Conservation (phyloP, 2,113 vertebrate genomes). For the Tringa solitaria region DNA sequence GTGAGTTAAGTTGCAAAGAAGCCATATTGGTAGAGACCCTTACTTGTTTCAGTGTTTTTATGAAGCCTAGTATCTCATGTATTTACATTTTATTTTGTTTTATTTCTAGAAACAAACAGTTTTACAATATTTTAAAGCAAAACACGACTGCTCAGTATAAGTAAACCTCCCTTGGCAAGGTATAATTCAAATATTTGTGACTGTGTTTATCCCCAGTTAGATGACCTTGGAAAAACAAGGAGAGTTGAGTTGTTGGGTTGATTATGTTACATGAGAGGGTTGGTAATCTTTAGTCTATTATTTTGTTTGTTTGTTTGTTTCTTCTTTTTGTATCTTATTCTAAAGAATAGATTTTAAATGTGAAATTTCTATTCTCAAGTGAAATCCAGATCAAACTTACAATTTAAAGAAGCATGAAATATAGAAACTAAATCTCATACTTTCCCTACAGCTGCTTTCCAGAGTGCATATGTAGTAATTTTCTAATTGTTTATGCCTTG, state of each 20-base stretch:
- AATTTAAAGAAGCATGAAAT: background rate
- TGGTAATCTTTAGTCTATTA: background rate
- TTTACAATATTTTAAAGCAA: background rate
- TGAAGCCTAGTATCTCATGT: background rate
- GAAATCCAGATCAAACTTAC: background rate
- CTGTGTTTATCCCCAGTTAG: background rate
- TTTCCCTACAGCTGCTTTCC: background rate
- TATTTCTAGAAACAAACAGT: background rate
- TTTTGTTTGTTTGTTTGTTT: background rate
- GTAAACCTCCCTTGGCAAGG: background rate
- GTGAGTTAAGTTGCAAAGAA: background rate
- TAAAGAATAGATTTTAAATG: background rate
- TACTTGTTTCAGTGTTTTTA: background rate
- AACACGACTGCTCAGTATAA: background rate
- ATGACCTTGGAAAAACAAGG: background rate
- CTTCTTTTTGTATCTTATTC: background rate
- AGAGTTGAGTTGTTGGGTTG: background rate
- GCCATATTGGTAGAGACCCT: background rate
- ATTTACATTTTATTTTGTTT: background rate
- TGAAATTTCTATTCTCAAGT: background rate
- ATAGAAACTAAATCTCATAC: background rate
- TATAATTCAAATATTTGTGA: background rate
- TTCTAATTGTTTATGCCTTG: background rate
- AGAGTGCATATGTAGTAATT: background rate
- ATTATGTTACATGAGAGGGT: background rate